Conservation (phyloP, 2,113 vertebrate species). For the Pseudopipra pipra region DNA sequence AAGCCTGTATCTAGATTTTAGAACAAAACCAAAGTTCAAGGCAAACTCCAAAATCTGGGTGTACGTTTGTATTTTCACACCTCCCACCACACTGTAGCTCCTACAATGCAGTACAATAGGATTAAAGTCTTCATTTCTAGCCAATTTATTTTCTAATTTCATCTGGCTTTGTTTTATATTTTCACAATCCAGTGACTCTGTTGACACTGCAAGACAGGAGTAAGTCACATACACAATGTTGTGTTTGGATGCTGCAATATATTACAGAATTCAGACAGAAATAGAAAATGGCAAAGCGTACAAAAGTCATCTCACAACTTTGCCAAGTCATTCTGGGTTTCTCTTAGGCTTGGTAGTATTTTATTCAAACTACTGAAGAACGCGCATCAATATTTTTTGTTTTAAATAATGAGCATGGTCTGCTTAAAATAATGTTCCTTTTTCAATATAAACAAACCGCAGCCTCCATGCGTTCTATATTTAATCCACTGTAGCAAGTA, state of each 20-base stretch:
- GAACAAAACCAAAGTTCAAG: background rate
- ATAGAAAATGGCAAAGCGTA: slow-evolving; percentile 31
- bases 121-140: background rate
- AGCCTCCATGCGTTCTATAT: background rate
- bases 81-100: background rate
- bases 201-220: slow-evolving; percentile 24
- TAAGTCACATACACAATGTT: background rate
- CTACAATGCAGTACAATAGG: background rate
- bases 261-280: slow-evolving; percentile 35
- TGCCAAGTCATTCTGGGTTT: background rate
- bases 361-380: background rate
- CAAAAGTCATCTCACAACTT: slow-evolving; percentile 11
- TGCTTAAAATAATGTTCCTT: background rate
- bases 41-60: background rate
- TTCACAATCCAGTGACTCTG: slow-evolving; percentile 12
- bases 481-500: background rate
- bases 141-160: slow-evolving; percentile 11
- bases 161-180: background rate
- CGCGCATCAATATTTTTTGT: background rate
- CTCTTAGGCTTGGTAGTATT: background rate
- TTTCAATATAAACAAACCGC: background rate
- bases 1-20: background rate
- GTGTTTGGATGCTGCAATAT: background rate
- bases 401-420: background rate
- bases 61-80: background rate